These are phyloP conservation scores for Hyppa rectilinea DNA, from an alignment of 2,888 invertebrate species.

Conservation along the genomic window DNA sequence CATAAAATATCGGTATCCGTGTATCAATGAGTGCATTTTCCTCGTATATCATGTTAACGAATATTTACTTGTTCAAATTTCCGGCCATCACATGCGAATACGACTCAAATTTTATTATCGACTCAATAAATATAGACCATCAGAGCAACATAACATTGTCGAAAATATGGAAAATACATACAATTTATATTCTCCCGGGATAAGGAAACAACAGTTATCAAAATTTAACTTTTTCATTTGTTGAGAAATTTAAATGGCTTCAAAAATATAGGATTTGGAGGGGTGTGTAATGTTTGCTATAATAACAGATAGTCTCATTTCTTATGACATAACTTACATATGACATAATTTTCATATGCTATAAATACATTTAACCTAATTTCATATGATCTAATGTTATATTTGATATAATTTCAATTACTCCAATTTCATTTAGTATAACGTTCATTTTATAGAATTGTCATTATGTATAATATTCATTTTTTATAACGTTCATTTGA, in stretches of 20 bases:
- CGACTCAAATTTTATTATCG: conserved; percentile 61
- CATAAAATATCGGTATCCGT: conserved; percentile 49
- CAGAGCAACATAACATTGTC: conserved; percentile 39
- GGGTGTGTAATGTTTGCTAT: too few relatives aligned
- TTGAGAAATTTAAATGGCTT: conserved; percentile 48
- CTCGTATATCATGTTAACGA: conserved; percentile 58
- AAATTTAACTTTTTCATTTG: conserved; percentile 46
- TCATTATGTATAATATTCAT: too few relatives aligned
- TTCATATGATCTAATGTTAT: too few relatives aligned
- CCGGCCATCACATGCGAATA: conserved; percentile 33
- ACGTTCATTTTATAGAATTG: too few relatives aligned
- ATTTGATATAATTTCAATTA: too few relatives aligned
- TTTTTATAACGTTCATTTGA: too few relatives aligned
- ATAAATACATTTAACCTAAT: too few relatives aligned
- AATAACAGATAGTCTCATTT: too few relatives aligned
- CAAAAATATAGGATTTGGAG: conserved; percentile 24
- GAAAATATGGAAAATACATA: conserved; percentile 48
- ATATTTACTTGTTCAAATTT: conserved; percentile 58
- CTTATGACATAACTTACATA: too few relatives aligned
- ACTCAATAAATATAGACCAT: conserved; percentile 58
- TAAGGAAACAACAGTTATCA: conserved; percentile 36
- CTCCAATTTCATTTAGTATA: too few relatives aligned
- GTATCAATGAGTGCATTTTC: conserved; percentile 46
- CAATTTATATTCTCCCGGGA: conserved; percentile 51
- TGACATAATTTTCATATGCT: too few relatives aligned